Evolutionary conservation across 2,113 vertebrate genomes (phyloP).

Genomic region (Gallinago media): DNA sequence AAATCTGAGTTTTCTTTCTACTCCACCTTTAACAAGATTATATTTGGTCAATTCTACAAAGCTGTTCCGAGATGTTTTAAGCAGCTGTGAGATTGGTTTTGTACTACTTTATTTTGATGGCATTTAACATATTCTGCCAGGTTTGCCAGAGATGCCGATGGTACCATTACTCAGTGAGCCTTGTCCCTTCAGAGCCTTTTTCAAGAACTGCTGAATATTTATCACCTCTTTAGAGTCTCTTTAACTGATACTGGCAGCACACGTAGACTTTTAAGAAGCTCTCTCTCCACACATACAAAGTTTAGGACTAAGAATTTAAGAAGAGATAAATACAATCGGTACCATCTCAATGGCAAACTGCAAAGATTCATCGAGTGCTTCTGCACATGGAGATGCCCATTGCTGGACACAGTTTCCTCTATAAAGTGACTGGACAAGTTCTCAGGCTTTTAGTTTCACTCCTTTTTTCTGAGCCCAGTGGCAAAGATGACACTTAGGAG

Average conservation of each 20-base stretch:
- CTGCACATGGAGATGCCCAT: rapidly evolving
- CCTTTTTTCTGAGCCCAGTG: neutral
- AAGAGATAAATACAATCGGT: neutral
- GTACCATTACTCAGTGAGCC: rapidly evolving
- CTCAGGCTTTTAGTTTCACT: neutral
- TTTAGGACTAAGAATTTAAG: neutral
- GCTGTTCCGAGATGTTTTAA: neutral
- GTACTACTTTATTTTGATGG: neutral
- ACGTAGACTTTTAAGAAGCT: neutral
- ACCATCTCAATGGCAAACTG: neutral
- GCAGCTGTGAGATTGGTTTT: neutral
- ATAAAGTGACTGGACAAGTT: neutral
- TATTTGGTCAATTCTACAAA: neutral
- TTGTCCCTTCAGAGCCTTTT: neutral
- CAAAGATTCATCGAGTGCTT: neutral
- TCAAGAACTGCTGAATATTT: neutral
- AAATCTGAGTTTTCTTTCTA: neutral
- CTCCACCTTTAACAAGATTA: neutral
- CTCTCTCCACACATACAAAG: neutral
- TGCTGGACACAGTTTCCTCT: neutral
- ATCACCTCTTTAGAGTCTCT: neutral
- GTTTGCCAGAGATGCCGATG: neutral
- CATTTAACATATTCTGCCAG: neutral
- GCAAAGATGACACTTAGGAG: neutral
- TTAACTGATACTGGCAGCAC: neutral